Evolutionary conservation across 2,888 invertebrate species (phyloP).

Genomic region (Sturmia bella): DNA sequence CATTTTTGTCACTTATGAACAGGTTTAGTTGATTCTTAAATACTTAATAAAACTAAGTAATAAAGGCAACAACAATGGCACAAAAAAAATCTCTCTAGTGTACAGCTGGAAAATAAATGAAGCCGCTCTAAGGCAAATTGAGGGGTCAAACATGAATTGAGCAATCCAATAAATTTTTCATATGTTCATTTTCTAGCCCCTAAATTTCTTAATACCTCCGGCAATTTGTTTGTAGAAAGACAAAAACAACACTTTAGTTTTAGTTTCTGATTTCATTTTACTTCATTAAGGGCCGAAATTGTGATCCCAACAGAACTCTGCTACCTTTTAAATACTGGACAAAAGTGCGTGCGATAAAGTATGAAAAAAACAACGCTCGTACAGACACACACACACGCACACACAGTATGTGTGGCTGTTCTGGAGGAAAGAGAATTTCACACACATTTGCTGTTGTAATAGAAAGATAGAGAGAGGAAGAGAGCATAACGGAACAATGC

Average conservation of each 20-base stretch:
- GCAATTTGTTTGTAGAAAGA: neutral
- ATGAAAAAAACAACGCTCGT: too few relatives aligned
- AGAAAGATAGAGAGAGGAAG: neutral
- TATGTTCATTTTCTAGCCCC: slow-evolving; percentile 24
- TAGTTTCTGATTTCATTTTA: neutral
- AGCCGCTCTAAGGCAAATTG: slow-evolving; percentile 17
- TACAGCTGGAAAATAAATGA: slow-evolving; percentile 27
- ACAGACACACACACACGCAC: too few relatives aligned
- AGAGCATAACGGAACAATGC: neutral
- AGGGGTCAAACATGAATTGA: neutral
- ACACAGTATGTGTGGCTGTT: too few relatives aligned
- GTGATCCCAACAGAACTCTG: too few relatives aligned
- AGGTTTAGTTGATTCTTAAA: slow-evolving; percentile 16
- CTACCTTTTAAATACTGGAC: too few relatives aligned
- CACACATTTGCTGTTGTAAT: too few relatives aligned
- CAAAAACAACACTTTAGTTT: neutral
- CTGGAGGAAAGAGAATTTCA: too few relatives aligned
- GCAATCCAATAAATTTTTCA: slow-evolving; percentile 32
- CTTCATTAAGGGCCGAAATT: too few relatives aligned
- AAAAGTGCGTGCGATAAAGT: too few relatives aligned
- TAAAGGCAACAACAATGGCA: neutral
- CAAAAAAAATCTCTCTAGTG: neutral
- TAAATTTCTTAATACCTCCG: slow-evolving; percentile 25
- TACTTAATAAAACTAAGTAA: slow-evolving; percentile 33
- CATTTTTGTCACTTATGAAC: neutral